Conservation (phyloP, 1,140 invertebrate species). For the Magallana gigas region DNA sequence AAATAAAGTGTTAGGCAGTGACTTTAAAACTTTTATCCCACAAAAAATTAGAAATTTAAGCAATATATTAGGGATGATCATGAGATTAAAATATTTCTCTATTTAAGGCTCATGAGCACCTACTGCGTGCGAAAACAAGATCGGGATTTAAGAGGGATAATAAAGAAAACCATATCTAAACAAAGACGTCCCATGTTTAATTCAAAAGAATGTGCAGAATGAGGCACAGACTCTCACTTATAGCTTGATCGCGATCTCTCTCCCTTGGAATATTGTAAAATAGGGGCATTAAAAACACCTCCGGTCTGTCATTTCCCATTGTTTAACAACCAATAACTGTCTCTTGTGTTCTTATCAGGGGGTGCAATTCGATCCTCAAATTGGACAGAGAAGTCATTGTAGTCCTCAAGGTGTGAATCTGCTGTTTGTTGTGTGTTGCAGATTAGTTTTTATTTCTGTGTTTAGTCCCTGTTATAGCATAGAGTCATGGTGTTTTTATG, state of each 20-base stretch:
- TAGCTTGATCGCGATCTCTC: not conserved
- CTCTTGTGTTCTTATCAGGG: not conserved
- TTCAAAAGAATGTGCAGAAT: conserved; percentile 16
- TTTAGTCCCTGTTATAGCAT: conserved; percentile 13
- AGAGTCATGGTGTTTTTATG: conserved; percentile 6
- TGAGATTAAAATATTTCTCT: conserved; percentile 29
- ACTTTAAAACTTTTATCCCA: conserved; percentile 38
- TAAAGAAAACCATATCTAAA: conserved; percentile 1
- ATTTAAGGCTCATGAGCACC: not conserved
- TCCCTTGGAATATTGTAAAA: not conserved
- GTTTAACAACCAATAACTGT: conserved; percentile 24
- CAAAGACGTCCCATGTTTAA: not conserved
- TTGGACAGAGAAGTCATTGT: not conserved
- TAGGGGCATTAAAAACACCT: not conserved
- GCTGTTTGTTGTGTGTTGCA: conserved; percentile 7
- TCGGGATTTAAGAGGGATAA: not conserved
- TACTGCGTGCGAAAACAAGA: conserved; percentile 25
- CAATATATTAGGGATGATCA: conserved; percentile 25
- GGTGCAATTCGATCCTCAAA: not conserved
- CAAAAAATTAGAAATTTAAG: conserved; percentile 21
- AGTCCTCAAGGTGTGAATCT: conserved; percentile 8
- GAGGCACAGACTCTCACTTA: not conserved
- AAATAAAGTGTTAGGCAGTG: conserved; percentile 3
- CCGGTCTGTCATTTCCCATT: conserved; percentile 1
- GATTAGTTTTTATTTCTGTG: conserved; percentile 30